Evolutionary conservation across 1,140 invertebrate species (phyloP), one percentile per base, ranked within the genome.

Genomic region (Trypoxylus dichotomus): DNA sequence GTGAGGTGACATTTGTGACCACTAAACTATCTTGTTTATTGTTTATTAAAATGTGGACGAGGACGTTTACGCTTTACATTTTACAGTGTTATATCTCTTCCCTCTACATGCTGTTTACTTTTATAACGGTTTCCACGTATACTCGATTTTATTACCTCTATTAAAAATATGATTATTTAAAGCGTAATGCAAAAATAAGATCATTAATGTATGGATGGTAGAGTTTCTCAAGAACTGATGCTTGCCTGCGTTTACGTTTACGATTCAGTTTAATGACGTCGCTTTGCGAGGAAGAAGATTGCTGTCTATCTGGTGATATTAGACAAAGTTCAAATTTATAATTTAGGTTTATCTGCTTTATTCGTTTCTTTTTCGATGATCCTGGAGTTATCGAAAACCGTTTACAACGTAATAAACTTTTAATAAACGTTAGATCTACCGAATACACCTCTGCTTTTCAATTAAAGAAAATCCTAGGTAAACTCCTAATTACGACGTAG

Each of bases 21-120:
- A 84, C 83, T 84, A 84, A 84, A 84, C 82, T 82, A 81, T 76
- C 77, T 83, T 82, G 81, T 84, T 84, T 84, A 84, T 84, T 83
- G 83, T 84, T 84, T 83, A 84, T 84, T 84, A 83, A 84, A 84
- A 84, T 83, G 82, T 80, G 83, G 81, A 80, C 80, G 82, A 32
- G 78, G 83, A 82, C 80, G 78, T 82, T 82, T 81, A 84, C 80
- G 81, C 79, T 81, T 80, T 60, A 76, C 47, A 60, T 76, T 76
- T 76, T 68, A 76, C 47, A 43, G 63, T 37, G 47, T 76, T 76
- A 58, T 58, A 76, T 76, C 43, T 75, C 74, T 43, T 42, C 60
- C 25, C 60, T 68, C 60, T 24, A 68, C 60, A 29, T 68, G 60
- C 60, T 68, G 60, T 68, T 68, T 68, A 68, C 60, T 68, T 68